Percentiles rank a stretch among this genome's conserved stretches.
phyloP scores from a whole-genome alignment of 2,888 invertebrate genomes.

The Ptychoptera contaminata region DNA sequence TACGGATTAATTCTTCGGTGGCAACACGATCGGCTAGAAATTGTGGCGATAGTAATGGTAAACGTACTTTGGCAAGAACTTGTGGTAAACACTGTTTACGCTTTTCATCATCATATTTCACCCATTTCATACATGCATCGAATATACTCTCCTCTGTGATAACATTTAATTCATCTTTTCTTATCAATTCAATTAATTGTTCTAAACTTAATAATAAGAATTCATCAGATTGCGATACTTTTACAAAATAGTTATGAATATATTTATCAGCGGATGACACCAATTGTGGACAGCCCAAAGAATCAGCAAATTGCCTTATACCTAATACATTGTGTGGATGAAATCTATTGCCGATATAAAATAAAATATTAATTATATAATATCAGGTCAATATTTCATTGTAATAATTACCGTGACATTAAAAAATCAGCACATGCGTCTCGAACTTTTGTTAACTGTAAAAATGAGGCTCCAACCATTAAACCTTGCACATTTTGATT shows the following conservation, averaged over 20 bases:
- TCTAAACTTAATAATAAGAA: conserved; percentile 41
- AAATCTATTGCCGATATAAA: conserved; percentile 41
- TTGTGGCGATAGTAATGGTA: conserved; percentile 67
- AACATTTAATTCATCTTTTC: conserved; percentile 62
- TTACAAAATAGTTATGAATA: conserved; percentile 63
- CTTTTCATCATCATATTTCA: conserved; percentile 43
- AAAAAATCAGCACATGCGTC: conserved; percentile 73
- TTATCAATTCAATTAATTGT: conserved; percentile 52
- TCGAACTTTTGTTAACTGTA: conserved; percentile 61
- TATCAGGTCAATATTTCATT: too few relatives aligned
- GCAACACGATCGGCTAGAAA: conserved; percentile 68
- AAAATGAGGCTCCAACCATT: conserved; percentile 70
- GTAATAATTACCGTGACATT: conserved; percentile 41
- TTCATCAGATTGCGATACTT: conserved; percentile 61
- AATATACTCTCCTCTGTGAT: conserved; percentile 67
- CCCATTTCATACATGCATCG: conserved; percentile 70
- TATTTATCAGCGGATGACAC: conserved; percentile 63
- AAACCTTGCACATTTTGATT: conserved; percentile 68
- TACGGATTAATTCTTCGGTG: conserved; percentile 58
- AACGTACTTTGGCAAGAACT: conserved; percentile 55
- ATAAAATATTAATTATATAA: too few relatives aligned
- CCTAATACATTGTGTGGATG: conserved; percentile 68
- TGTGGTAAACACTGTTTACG: conserved; percentile 46
- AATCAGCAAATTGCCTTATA: conserved; percentile 64
- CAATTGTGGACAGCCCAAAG: conserved; percentile 51